Conservation (phyloP, 2,113 vertebrate species). For the Micromys minutus region DNA sequence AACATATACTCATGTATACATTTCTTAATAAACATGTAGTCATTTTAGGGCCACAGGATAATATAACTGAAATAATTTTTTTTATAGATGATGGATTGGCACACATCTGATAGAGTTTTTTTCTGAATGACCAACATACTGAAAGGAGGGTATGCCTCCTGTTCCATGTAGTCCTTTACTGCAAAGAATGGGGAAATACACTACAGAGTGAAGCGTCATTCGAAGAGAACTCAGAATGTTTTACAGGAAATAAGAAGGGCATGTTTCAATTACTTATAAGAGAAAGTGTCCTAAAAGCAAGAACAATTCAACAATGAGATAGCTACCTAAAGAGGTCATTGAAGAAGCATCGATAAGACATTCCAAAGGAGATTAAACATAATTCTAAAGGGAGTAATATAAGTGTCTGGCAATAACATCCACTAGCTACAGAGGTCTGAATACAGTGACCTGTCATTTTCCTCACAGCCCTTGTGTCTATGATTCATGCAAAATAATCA, state of each 20-base stretch:
- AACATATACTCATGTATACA: not conserved
- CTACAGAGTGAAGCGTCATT: slow-evolving; percentile 57
- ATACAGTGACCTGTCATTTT: slow-evolving; percentile 79
- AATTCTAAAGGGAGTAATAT: slow-evolving; percentile 78
- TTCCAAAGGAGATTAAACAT: slow-evolving; percentile 80
- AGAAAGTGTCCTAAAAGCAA: slow-evolving; percentile 80
- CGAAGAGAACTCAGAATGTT: slow-evolving; percentile 70
- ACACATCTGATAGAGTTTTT: slow-evolving; percentile 43
- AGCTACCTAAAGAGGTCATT: slow-evolving; percentile 79
- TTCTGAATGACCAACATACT: slow-evolving; percentile 16
- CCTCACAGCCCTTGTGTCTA: slow-evolving; percentile 65
- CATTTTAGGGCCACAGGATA: not conserved
- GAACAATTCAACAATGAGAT: slow-evolving; percentile 80
- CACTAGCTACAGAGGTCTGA: slow-evolving; percentile 75
- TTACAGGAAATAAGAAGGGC: slow-evolving; percentile 78
- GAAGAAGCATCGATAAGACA: slow-evolving; percentile 81
- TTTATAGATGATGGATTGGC: not conserved
- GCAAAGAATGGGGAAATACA: slow-evolving; percentile 62
- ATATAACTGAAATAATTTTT: not conserved
- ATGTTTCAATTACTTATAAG: slow-evolving; percentile 81
- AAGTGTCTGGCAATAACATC: slow-evolving; percentile 77
- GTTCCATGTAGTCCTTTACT: slow-evolving; percentile 62
- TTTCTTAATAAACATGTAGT: not conserved
- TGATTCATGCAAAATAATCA: slow-evolving; percentile 82
- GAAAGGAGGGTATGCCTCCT: slow-evolving; percentile 27